phyloP scores from a whole-genome alignment of 30 jellyfish, hydroid and myxozoan species.

The Pelagia noctiluca region DNA sequence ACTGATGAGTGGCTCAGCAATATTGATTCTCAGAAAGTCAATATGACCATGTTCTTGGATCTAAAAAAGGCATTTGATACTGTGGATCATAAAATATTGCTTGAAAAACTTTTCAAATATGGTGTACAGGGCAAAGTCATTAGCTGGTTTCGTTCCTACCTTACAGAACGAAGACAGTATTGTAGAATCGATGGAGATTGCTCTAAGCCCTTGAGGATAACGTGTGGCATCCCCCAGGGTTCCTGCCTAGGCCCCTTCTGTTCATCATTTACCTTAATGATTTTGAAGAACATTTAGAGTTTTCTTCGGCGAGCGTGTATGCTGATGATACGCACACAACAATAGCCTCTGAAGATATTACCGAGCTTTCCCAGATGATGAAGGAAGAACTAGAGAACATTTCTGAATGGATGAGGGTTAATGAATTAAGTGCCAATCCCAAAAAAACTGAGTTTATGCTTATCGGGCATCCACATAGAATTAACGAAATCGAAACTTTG shows the following conservation, averaged over 20 bases:
- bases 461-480: not conserved
- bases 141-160: constrained; percentile 4
- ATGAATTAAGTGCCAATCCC: too few relatives aligned
- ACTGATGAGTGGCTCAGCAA: constrained; percentile 8
- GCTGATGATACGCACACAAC: too few relatives aligned
- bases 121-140: constrained; percentile 1
- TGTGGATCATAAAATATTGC: not conserved
- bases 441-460: too few relatives aligned
- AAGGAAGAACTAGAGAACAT: too few relatives aligned
- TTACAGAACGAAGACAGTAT: too few relatives aligned
- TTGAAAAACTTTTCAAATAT: not conserved
- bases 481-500: not conserved
- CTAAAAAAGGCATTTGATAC: not conserved
- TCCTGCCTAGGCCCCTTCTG: too few relatives aligned
- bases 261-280: too few relatives aligned
- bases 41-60: constrained; percentile 3
- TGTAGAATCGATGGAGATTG: not conserved
- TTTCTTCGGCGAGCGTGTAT: constrained; percentile 1
- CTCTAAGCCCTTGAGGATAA: constrained; percentile 6
- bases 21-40: not conserved
- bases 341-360: not conserved
- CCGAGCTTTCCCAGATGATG: constrained; percentile 1
- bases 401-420: constrained; percentile 5
- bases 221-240: too few relatives aligned
- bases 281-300: not conserved